phyloP scores from a whole-genome alignment of 1,140 invertebrate genomes.

The Whitmania pigra region DNA sequence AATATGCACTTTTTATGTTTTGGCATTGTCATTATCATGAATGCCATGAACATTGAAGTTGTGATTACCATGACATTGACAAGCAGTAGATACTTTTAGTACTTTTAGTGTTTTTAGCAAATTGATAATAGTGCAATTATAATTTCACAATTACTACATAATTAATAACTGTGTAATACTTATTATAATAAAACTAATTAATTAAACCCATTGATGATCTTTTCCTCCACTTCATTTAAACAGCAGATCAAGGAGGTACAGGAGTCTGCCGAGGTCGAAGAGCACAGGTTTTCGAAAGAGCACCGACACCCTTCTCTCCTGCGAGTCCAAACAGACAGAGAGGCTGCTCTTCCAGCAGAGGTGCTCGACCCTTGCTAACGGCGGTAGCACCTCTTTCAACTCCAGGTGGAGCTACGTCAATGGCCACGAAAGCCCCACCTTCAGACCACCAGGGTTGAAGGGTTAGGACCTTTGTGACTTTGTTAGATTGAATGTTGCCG shows the following conservation, averaged over 20 bases:
- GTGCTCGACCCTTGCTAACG: neutral
- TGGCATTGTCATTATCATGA: too few relatives aligned
- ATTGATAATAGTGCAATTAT: neutral
- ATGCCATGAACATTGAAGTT: too few relatives aligned
- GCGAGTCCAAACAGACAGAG: neutral
- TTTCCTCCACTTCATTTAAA: neutral
- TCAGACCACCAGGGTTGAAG: neutral
- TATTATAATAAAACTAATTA: too few relatives aligned
- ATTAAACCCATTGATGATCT: too few relatives aligned
- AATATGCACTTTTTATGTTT: too few relatives aligned
- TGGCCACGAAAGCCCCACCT: neutral
- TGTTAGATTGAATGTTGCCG: too few relatives aligned
- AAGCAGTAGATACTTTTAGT: too few relatives aligned
- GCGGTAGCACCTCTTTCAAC: neutral
- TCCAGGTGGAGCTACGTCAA: neutral
- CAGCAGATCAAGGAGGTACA: neutral
- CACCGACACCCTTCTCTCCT: neutral
- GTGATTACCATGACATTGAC: too few relatives aligned
- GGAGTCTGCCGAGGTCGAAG: neutral
- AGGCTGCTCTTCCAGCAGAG: neutral
- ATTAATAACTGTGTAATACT: too few relatives aligned
- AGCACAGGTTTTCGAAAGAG: neutral
- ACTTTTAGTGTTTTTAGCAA: neutral
- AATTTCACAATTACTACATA: neutral
- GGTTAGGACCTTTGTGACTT: neutral